Evolutionary conservation across 2,888 invertebrate genomes (phyloP), one percentile per base, ranked within the genome.

Genomic region (Diadegma fenestrale): DNA sequence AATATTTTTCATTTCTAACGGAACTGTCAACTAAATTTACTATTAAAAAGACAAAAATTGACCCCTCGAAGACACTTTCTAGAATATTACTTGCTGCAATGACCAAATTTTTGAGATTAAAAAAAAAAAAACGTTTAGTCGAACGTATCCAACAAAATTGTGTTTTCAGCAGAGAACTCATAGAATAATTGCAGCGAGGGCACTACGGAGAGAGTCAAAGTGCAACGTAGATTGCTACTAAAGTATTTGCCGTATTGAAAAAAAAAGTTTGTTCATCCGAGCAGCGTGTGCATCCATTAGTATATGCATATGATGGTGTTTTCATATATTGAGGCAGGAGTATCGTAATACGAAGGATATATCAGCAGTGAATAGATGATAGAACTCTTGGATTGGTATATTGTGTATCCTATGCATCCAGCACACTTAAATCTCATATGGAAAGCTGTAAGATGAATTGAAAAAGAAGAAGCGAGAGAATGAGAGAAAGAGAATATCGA

Each of bases 191-290:
- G 37, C 19, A 37, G 33, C n/a, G 14, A 12, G 17, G 30, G 14
- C 14, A n/a, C 37, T 1, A 54, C 8, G 58, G 30, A 12, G 37
- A 7, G 33, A 72, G 61, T 54, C 78, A 78, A 81, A 78, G 81
- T 51, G 81, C 77, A 77, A 43, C 77, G 54, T 48, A 76, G 22
- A 69, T 54, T 63, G 51, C 41, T 78, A 73, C 61, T 68, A 68
- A 78, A 77, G 77, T 86, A 76, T 72, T 61, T 83, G 45, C 75
- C 33, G 33, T 83, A 64, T 80, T n/a, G n/a, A n/a, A n/a, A 81
- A 48, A 64, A 83, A 80, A 84, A 81, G 66, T 76, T 84, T 82
- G 86, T 86, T 75, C 61, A 83, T 69, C 80, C 71, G 80, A 19
- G 51, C 41, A 19, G 51, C 41, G 63, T 76, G 66, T 69, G 73